Conservation (phyloP, 2,113 vertebrate species). For the Taxidea taxus region DNA sequence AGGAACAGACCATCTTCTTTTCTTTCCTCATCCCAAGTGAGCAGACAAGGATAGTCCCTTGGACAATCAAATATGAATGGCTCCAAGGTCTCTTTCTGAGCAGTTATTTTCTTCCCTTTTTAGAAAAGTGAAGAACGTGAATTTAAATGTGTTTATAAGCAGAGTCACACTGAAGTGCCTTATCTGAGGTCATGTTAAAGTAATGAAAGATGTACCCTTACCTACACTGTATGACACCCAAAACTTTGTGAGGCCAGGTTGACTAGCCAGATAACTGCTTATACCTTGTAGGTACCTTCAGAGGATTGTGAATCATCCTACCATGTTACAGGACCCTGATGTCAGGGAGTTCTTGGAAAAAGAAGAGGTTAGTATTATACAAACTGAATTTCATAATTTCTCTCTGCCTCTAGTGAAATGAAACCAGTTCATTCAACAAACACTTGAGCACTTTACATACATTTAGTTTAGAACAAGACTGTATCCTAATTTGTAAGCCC, state of each 20-base stretch:
- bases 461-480: not conserved
- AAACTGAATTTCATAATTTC: not conserved
- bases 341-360: constrained; percentile 97
- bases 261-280: not conserved
- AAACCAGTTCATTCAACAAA: not conserved
- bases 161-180: not conserved
- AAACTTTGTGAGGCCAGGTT: not conserved
- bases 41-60: not conserved
- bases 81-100: not conserved
- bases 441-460: not conserved
- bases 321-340: constrained; percentile 95
- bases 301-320: constrained; percentile 93
- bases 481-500: not conserved
- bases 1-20: not conserved
- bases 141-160: constrained; percentile 8
- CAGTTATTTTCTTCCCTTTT: not conserved
- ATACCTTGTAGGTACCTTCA: constrained; percentile 89
- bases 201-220: not conserved
- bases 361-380: constrained; percentile 89
- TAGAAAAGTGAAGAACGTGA: constrained; percentile 35
- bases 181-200: constrained; percentile 7
- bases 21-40: not conserved
- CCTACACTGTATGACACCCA: not conserved
- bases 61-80: not conserved
- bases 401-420: not conserved